Conservation (phyloP, 2,888 invertebrate genomes). For the Lochmaea crataegi region DNA sequence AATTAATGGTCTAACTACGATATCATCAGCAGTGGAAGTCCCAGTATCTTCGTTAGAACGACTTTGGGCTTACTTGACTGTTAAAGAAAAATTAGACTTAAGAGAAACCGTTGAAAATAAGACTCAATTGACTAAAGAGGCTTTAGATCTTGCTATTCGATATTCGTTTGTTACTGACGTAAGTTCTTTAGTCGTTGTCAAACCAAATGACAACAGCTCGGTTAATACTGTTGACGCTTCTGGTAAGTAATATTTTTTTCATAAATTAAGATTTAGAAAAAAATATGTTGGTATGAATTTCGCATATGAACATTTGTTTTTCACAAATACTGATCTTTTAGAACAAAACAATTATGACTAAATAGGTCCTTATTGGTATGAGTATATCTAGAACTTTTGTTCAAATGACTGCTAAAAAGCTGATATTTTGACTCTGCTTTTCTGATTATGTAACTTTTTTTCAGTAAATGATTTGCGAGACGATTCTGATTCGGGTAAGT, state of each 20-base stretch:
- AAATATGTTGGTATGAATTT: background rate
- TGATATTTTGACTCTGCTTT: too few species aligned
- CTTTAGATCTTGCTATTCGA: slow-evolving; percentile 69
- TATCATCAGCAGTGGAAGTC: slow-evolving; percentile 47
- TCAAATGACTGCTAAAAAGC: background rate
- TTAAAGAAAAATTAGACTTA: slow-evolving; percentile 71
- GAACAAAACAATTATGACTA: too few species aligned
- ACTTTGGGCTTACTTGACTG: slow-evolving; percentile 74
- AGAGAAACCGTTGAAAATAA: slow-evolving; percentile 48
- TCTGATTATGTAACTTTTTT: background rate
- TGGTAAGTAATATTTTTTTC: slow-evolving; percentile 16
- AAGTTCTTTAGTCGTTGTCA: slow-evolving; percentile 75
- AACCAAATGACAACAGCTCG: slow-evolving; percentile 66
- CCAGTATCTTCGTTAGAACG: slow-evolving; percentile 53
- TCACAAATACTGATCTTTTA: too few species aligned
- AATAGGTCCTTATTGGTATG: too few species aligned
- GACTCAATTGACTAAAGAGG: slow-evolving; percentile 63
- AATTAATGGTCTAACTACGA: slow-evolving; percentile 1
- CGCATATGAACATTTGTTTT: too few species aligned
- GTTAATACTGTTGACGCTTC: slow-evolving; percentile 48
- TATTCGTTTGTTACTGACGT: slow-evolving; percentile 73
- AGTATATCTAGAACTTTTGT: background rate
- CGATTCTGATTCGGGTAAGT: background rate
- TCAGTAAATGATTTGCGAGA: background rate
- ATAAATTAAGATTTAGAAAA: background rate